Conservation (phyloP, 2,113 vertebrate species). For the Aldabrachelys gigantea region DNA sequence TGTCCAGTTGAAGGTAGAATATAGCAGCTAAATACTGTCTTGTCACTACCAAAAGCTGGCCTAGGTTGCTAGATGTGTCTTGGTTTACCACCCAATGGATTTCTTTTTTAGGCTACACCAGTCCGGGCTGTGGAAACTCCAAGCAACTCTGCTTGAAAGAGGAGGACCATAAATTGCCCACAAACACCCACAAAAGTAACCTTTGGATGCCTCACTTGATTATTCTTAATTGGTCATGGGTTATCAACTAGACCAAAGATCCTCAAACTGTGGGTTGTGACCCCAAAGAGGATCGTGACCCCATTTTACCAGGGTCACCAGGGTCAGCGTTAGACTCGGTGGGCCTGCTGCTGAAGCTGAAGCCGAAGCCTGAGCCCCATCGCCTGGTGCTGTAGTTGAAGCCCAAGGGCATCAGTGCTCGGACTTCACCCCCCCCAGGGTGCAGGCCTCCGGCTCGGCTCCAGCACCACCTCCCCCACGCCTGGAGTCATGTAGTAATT, state of each 20-base stretch:
- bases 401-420: too few species aligned
- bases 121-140: neutral
- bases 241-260: neutral
- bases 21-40: neutral
- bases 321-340: too few species aligned
- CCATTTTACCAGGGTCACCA: too few species aligned
- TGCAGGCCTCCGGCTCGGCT: too few species aligned
- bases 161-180: neutral
- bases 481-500: too few species aligned
- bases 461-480: too few species aligned
- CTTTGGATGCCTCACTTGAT: neutral
- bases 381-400: too few species aligned
- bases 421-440: too few species aligned
- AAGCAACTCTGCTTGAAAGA: neutral
- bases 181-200: neutral
- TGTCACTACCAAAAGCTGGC: neutral
- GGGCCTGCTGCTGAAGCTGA: too few species aligned
- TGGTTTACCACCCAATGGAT: neutral
- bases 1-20: fast-evolving
- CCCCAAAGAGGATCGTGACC: too few species aligned
- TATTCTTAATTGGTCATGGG: neutral
- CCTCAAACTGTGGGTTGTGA: too few species aligned
- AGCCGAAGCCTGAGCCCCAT: too few species aligned
- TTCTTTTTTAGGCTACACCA: neutral
- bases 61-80: neutral